Percentiles rank a stretch among this genome's conserved stretches.
phyloP scores from a whole-genome alignment of 1,140 invertebrate genomes.

The Metopolophium dirhodum region DNA sequence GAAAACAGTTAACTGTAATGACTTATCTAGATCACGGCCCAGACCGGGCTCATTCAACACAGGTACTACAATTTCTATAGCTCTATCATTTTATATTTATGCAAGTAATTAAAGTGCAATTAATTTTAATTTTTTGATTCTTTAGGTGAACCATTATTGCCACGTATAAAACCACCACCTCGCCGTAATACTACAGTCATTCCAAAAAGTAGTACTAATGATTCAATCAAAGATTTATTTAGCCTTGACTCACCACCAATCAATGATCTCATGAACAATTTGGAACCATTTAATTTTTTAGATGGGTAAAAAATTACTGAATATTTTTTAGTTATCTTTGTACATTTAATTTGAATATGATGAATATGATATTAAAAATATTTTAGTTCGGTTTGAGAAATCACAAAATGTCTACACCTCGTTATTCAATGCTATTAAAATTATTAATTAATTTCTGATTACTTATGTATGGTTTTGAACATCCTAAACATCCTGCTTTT shows the following conservation, averaged over 20 bases:
- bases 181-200: constrained; percentile 33
- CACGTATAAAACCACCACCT: constrained; percentile 59
- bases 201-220: constrained; percentile 51
- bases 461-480: constrained; percentile 16
- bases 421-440: constrained; percentile 47
- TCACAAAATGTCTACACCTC: background rate
- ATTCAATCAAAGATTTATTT: constrained; percentile 57
- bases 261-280: constrained; percentile 52
- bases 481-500: background rate
- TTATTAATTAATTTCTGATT: constrained; percentile 43
- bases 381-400: constrained; percentile 28
- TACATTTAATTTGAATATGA: constrained; percentile 26
- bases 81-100: background rate
- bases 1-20: constrained; percentile 41
- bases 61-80: constrained; percentile 58
- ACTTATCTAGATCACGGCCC: constrained; percentile 63
- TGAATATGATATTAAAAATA: constrained; percentile 17
- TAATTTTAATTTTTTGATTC: constrained; percentile 47
- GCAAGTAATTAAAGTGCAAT: constrained; percentile 11
- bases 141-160: constrained; percentile 58
- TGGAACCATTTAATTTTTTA: constrained; percentile 49
- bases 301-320: constrained; percentile 28
- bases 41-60: constrained; percentile 66
- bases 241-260: constrained; percentile 56
- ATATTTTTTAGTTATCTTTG: background rate